Conservation (phyloP, 2,113 vertebrate genomes). For the Anolis carolinensis region DNA sequence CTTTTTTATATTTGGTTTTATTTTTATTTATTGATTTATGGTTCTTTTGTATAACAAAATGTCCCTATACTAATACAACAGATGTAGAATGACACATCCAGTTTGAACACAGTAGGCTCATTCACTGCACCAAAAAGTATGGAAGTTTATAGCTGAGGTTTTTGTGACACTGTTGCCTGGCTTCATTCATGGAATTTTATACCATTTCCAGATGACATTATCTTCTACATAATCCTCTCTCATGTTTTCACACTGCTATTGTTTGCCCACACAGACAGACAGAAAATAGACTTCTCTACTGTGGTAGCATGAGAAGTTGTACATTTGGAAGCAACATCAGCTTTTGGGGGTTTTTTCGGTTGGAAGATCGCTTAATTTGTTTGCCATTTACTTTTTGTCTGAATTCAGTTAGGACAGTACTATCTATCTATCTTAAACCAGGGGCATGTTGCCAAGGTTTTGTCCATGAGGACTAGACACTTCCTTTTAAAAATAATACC, state of each 20-base stretch:
- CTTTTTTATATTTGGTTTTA: neutral
- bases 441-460: neutral
- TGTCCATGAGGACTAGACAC: neutral
- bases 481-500: neutral
- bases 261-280: too few species aligned
- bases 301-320: too few species aligned
- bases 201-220: neutral
- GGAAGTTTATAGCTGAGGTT: neutral
- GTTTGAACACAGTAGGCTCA: neutral
- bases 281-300: too few species aligned
- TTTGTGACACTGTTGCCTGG: neutral
- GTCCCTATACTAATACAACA: neutral
- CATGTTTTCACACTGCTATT: too few species aligned
- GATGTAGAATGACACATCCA: neutral
- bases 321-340: neutral
- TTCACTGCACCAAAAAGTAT: neutral
- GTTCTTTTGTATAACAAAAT: neutral
- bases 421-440: neutral
- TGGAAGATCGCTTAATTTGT: neutral
- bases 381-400: neutral
- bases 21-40: too few species aligned
- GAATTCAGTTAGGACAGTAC: neutral
- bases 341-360: neutral
- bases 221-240: too few species aligned
- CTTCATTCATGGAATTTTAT: neutral